Evolutionary conservation across 1,140 invertebrate species (phyloP), one percentile per base, ranked within the genome.

Genomic region (Hycleus cichorii): DNA sequence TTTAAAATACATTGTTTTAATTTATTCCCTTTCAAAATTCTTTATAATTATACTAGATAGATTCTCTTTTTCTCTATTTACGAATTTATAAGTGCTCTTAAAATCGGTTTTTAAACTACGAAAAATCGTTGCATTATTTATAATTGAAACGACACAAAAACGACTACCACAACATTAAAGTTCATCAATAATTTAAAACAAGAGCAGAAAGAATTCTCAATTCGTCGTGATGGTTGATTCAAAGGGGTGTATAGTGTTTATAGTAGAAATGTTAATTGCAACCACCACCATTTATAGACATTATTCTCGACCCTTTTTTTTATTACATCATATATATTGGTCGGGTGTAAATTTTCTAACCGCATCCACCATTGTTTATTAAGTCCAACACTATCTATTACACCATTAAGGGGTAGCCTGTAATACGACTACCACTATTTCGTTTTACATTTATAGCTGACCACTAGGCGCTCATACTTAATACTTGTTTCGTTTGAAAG

Each of bases 371-470:
- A 24, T 53, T 53, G 51, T 53, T 53, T 53, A 46, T 53, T 32
- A 38, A 45, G 43, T 40, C 11, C 12, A 12, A 26, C 32, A 53
- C 42, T 46, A 53, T 53, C 42, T 46, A 53, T 46, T 27, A 42
- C 51, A 45, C 26, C 51, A 45, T 53, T 53, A 53, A 45, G 32
- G 43, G 51, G 51, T 7, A 18, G 18, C 32, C 32, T 46, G 32
- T 25, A 44, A 52, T 52, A 43, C 38, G 50, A 52, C 45, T 40
- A 43, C 50, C 43, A 53, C 51, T 53, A 53, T 53, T 53, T 53
- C 51, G 51, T 46, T 53, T 53, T 53, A 53, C 51, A 53, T 42
- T 53, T 53, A 53, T 53, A 45, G 51, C 51, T 53, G 51, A 53
- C 51, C 51, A 53, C 51, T 11, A 46, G 26, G 7, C 4, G 7